Conservation (phyloP, 2,113 vertebrate species). For the Eolophus roseicapilla region DNA sequence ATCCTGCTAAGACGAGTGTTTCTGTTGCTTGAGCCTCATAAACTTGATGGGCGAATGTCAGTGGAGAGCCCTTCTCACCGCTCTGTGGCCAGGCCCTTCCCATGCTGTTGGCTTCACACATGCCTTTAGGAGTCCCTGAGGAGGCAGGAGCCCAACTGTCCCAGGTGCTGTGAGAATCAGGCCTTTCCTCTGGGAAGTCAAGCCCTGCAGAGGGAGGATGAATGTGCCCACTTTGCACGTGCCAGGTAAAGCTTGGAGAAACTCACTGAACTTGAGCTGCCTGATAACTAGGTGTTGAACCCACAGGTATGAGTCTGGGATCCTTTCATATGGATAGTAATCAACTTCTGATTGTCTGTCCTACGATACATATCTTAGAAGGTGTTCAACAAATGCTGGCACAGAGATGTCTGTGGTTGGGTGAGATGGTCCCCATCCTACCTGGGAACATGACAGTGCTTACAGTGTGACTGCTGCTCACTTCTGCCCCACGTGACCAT, state of each 20-base stretch:
- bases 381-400: neutral
- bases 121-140: neutral
- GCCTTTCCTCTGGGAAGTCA: neutral
- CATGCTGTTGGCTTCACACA: neutral
- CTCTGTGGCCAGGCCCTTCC: neutral
- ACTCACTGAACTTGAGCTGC: fast-evolving
- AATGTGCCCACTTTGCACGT: fast-evolving
- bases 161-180: neutral
- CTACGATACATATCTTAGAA: neutral
- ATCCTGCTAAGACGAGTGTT: conserved; percentile 4
- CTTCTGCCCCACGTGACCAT: fast-evolving
- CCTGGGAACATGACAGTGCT: neutral
- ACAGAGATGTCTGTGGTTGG: neutral
- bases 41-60: conserved; percentile 2
- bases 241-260: neutral
- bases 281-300: neutral
- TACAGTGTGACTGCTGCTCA: neutral
- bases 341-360: neutral
- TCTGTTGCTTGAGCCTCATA: neutral
- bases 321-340: neutral
- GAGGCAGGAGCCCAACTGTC: neutral
- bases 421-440: neutral
- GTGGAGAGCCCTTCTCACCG: neutral
- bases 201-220: neutral
- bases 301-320: neutral